Evolutionary conservation across 1,140 invertebrate genomes (phyloP).

Genomic region (Tetranychus cinnabarinus): DNA sequence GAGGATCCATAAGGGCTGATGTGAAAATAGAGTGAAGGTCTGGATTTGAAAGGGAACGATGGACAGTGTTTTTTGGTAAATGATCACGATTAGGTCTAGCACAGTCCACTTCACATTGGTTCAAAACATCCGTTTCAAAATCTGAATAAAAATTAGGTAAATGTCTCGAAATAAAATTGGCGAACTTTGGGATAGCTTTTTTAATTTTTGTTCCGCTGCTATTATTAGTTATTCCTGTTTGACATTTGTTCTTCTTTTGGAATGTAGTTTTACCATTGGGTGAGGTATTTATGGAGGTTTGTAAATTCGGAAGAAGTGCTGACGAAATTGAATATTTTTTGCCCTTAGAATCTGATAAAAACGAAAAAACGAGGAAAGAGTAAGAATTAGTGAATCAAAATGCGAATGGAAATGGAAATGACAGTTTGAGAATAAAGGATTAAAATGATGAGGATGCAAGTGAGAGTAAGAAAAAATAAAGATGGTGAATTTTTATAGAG

Average conservation of each 20-base stretch:
- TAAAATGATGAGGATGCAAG: no score
- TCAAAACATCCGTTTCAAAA: background rate
- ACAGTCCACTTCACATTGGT: background rate
- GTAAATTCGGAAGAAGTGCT: background rate
- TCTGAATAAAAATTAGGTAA: background rate
- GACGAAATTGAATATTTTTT: background rate
- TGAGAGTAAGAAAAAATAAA: background rate
- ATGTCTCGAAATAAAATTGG: background rate
- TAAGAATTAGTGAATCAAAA: background rate
- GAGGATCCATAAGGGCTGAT: background rate
- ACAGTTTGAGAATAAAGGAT: background rate
- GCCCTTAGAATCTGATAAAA: background rate
- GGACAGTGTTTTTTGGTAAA: background rate
- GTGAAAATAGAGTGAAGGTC: background rate
- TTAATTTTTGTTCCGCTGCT: constrained; percentile 2
- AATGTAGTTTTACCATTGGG: background rate
- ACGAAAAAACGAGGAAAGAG: background rate
- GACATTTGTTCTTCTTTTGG: background rate
- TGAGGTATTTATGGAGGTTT: background rate
- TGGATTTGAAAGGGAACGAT: background rate
- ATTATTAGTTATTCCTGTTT: background rate
- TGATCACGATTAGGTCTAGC: background rate
- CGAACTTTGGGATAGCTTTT: background rate
- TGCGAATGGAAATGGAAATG: background rate
- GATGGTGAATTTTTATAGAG: background rate